Evolutionary conservation across 2,888 invertebrate species (phyloP).

Genomic region (Lasioglossum malachurum): DNA sequence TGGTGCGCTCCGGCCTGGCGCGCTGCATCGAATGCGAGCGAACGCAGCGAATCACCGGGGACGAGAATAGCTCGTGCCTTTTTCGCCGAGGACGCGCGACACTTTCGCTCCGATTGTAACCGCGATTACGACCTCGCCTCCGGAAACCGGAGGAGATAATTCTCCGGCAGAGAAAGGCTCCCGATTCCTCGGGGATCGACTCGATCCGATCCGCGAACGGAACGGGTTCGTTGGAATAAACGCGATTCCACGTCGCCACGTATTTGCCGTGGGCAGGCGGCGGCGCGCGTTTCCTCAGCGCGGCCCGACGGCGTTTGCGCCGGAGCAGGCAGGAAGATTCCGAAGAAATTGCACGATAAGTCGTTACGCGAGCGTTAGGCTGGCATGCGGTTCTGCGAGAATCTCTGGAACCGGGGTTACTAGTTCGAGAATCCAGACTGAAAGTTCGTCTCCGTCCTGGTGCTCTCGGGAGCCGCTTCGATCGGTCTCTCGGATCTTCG

Average conservation of each 20-base stretch:
- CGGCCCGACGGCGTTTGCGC: slow-evolving; percentile 11
- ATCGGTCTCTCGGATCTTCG: background rate
- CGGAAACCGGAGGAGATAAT: background rate
- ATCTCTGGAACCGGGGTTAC: slow-evolving; percentile 60
- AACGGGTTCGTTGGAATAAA: slow-evolving; percentile 66
- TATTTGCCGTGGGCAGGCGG: slow-evolving; percentile 49
- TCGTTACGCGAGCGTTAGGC: slow-evolving; percentile 41
- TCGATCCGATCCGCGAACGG: slow-evolving; percentile 66
- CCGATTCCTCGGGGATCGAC: slow-evolving; percentile 69
- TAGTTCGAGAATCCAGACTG: slow-evolving; percentile 41
- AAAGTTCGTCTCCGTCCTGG: background rate
- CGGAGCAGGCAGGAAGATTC: slow-evolving; percentile 54
- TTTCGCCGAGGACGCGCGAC: slow-evolving; percentile 22
- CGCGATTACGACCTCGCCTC: slow-evolving; percentile 26
- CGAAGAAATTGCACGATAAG: slow-evolving; percentile 59
- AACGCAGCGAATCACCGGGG: background rate
- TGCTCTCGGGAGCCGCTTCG: background rate
- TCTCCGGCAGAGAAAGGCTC: slow-evolving; percentile 34
- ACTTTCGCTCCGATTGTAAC: slow-evolving; percentile 38
- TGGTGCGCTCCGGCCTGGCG: background rate
- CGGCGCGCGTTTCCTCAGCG: slow-evolving; percentile 46
- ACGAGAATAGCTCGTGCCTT: background rate
- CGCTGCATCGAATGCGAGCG: background rate
- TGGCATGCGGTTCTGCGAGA: slow-evolving; percentile 37
- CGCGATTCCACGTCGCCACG: background rate